phyloP scores from a whole-genome alignment of 2,888 invertebrate species.

The Holacanthella duospinosa region DNA sequence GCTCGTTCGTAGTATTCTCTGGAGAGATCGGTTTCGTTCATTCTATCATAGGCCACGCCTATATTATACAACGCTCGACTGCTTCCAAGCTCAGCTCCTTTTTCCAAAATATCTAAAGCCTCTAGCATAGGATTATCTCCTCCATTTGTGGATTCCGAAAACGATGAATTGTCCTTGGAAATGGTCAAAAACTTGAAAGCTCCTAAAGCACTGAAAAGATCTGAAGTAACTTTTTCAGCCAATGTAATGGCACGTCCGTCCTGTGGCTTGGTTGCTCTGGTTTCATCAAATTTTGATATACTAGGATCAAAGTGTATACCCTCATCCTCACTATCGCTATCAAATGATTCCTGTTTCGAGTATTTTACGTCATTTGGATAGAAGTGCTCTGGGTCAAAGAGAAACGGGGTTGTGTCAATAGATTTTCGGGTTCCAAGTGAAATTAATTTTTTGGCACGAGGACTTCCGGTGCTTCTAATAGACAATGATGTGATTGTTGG shows the following conservation, averaged over 20 bases:
- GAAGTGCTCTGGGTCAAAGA: constrained; percentile 12
- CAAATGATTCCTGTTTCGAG: not conserved
- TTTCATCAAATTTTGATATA: not conserved
- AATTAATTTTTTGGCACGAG: not conserved
- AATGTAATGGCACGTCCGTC: not conserved
- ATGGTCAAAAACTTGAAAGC: constrained; percentile 22
- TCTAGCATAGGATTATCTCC: not conserved
- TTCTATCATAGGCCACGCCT: constrained; percentile 30
- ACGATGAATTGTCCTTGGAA: not conserved
- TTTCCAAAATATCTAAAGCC: constrained; percentile 15
- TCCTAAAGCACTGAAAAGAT: constrained; percentile 27
- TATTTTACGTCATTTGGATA: not conserved
- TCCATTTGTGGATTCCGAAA: not conserved
- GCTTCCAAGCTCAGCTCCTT: constrained; percentile 30
- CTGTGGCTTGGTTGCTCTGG: not conserved
- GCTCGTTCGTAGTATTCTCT: constrained; percentile 30
- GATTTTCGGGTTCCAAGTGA: constrained; percentile 10
- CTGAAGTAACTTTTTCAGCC: constrained; percentile 18
- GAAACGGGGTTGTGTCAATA: constrained; percentile 30
- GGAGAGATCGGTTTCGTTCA: constrained; percentile 21
- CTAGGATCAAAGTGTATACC: constrained; percentile 4
- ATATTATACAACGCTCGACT: constrained; percentile 32
- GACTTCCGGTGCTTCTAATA: not conserved
- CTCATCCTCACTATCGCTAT: not conserved
- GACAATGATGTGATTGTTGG: constrained; percentile 8